Percentiles rank a stretch among this genome's conserved stretches.
These are phyloP conservation scores for Sinocyclocheilus grahami DNA, from an alignment of 2,113 vertebrate genomes.

Conservation along the genomic window DNA sequence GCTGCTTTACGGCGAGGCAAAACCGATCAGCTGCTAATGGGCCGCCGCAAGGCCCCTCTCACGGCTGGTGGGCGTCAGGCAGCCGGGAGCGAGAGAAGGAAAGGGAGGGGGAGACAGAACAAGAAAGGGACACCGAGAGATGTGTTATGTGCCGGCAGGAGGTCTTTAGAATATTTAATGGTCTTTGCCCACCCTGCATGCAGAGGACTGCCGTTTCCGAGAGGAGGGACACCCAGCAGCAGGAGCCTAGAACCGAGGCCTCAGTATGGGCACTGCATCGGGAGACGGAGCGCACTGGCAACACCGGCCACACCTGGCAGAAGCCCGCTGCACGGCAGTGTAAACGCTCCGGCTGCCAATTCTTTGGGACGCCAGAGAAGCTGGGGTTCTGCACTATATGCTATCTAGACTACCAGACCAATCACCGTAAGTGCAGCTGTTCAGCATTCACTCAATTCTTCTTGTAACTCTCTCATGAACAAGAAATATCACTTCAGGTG, in stretches of 20 bases:
- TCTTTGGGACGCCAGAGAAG: conserved; percentile 91
- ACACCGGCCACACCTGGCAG: conserved; percentile 71
- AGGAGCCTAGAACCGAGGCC: conserved; percentile 82
- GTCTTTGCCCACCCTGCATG: conserved; percentile 90
- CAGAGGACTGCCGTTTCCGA: conserved; percentile 81
- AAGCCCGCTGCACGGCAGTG: conserved; percentile 78
- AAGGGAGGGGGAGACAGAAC: conserved; percentile 67
- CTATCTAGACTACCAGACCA: conserved; percentile 93
- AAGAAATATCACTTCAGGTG: neutral
- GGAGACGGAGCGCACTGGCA: conserved; percentile 66
- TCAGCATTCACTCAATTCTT: neutral
- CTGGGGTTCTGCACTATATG: conserved; percentile 97
- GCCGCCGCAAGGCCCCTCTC: conserved; percentile 61
- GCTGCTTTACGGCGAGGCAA: conserved; percentile 85
- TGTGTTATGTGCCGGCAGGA: conserved; percentile 86
- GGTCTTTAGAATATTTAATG: conserved; percentile 89
- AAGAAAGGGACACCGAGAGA: conserved; percentile 67
- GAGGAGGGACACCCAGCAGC: conserved; percentile 71
- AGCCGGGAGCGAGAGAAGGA: conserved; percentile 64
- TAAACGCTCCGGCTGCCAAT: conserved; percentile 88
- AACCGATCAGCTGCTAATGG: conserved; percentile 58
- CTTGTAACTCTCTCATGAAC: neutral
- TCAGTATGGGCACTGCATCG: conserved; percentile 74
- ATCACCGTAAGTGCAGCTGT: conserved; percentile 84
- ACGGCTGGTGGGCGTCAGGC: conserved; percentile 59